phyloP scores from a whole-genome alignment of 37 sponge, comb jelly and placozoan species.

The Halisarca cf. caerulea region DNA sequence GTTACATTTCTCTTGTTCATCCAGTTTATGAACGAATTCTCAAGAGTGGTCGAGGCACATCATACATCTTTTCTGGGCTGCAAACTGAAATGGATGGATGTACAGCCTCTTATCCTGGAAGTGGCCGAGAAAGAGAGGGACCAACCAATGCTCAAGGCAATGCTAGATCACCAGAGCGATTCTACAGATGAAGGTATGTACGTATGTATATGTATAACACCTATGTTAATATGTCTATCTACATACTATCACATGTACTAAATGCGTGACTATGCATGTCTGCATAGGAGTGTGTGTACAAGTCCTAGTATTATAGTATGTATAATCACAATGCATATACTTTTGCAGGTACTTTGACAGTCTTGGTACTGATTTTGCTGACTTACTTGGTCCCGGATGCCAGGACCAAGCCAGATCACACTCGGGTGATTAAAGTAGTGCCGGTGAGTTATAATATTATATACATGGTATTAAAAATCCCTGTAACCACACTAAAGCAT shows the following conservation, averaged over 20 bases:
- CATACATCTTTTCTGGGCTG: not conserved
- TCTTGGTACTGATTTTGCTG: not conserved
- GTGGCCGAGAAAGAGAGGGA: not conserved
- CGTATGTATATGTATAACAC: not conserved
- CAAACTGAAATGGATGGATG: not conserved
- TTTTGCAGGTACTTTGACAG: not conserved
- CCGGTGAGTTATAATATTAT: too few relatives aligned
- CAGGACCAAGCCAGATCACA: not conserved
- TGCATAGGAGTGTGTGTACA: not conserved
- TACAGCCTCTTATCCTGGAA: not conserved
- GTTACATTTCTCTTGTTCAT: not conserved
- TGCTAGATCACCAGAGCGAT: not conserved
- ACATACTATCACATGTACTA: too few relatives aligned
- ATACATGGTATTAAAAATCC: too few relatives aligned
- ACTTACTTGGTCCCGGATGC: not conserved
- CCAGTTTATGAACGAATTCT: not conserved
- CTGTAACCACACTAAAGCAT: too few relatives aligned
- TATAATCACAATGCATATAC: too few relatives aligned
- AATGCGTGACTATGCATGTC: not conserved
- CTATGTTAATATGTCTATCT: too few relatives aligned
- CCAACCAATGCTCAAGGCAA: not conserved
- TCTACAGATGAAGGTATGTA: conserved; percentile 5
- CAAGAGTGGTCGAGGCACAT: not conserved
- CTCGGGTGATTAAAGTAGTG: not conserved
- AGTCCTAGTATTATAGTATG: not conserved